A percentile compares a stretch with the other conserved stretches of the same genome.
Evolutionary conservation across 1,140 invertebrate species (phyloP).

Genomic region (Pygmarrhopalites habei): DNA sequence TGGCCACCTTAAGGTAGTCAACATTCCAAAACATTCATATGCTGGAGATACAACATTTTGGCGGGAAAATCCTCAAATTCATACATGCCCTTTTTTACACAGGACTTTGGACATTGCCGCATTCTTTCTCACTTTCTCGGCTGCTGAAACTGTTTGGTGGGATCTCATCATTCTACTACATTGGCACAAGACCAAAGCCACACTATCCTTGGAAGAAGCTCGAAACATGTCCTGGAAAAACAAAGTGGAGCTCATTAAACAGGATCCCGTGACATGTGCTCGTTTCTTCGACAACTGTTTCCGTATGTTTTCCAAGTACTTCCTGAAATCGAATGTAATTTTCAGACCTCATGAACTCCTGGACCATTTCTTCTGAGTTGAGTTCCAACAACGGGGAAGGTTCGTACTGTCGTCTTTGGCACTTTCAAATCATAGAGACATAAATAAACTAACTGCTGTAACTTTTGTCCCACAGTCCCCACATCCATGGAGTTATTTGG

Average conservation of each 20-base stretch:
- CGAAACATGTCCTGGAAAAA: neutral
- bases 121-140: conserved; percentile 43
- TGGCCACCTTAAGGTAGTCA: conserved; percentile 46
- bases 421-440: too few relatives aligned
- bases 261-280: conserved; percentile 45
- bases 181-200: conserved; percentile 40
- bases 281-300: conserved; percentile 8
- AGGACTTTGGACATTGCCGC: conserved; percentile 43
- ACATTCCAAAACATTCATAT: too few relatives aligned
- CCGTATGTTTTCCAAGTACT: neutral
- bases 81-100: too few relatives aligned
- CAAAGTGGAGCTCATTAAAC: conserved; percentile 41
- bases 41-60: too few relatives aligned
- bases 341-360: neutral
- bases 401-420: too few relatives aligned
- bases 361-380: conserved; percentile 41
- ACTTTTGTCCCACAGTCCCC: too few relatives aligned
- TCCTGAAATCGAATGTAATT: neutral
- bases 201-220: conserved; percentile 32
- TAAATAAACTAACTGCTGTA: too few relatives aligned
- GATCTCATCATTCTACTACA: conserved; percentile 42
- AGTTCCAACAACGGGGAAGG: conserved; percentile 47
- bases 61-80: too few relatives aligned
- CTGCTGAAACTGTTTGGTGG: conserved; percentile 44
- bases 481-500: too few relatives aligned